These are phyloP conservation scores for Brachionus sp. DNA, from an alignment of 1,140 invertebrate genomes.

Conservation along the genomic window DNA sequence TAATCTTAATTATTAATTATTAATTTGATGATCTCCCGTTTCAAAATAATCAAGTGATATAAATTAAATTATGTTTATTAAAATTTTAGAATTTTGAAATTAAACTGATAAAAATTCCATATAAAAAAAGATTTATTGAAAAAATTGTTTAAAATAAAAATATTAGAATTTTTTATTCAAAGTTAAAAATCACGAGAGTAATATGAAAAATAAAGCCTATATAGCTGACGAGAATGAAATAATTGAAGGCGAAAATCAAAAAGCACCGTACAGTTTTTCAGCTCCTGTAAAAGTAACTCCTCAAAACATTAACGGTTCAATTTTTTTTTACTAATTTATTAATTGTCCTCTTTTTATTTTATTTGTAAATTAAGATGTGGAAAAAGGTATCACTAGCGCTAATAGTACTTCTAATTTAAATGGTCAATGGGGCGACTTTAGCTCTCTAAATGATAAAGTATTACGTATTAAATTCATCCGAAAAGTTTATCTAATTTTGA, in stretches of 20 bases:
- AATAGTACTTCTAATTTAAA: background rate
- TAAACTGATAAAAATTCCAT: background rate
- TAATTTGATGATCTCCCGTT: too few species aligned
- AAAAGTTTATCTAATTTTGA: constrained; percentile 49
- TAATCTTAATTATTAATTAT: too few species aligned
- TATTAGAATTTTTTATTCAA: background rate
- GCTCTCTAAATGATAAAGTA: constrained; percentile 49
- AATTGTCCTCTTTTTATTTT: background rate
- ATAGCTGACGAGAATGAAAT: background rate
- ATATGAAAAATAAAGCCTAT: constrained; percentile 14
- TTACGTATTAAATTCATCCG: constrained; percentile 51
- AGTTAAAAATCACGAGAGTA: background rate
- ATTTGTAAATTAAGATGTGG: background rate
- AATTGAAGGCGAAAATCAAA: background rate
- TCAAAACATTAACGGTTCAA: background rate
- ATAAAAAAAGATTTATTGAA: background rate
- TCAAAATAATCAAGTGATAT: background rate
- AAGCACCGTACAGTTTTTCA: background rate
- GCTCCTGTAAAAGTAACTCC: background rate
- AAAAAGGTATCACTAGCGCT: background rate
- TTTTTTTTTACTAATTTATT: background rate
- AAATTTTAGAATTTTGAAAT: background rate
- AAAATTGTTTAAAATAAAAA: background rate
- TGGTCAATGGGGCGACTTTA: constrained; percentile 41
- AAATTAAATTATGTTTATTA: background rate